Base-by-base conservation (phyloP, 2,113 vertebrate species). In the Dermatemys mawii region DNA sequence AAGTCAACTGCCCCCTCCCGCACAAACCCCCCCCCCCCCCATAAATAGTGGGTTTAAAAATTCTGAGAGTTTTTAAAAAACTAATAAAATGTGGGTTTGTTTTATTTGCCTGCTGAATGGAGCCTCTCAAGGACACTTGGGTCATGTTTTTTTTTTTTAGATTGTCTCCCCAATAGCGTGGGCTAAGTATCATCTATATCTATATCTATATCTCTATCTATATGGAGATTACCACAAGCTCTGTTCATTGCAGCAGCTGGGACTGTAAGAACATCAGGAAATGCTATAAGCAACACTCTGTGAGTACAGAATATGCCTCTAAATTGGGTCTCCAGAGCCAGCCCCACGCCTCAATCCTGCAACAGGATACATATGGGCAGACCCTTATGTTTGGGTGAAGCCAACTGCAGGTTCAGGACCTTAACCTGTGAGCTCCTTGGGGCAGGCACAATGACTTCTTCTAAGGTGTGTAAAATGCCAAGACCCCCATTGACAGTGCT, bases 241-340 rank as follows among this genome's bases (percentile, higher is more conserved):
- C 38, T 38, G n/a, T 41, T 41, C n/a, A 24, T 22, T 73, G n/a
- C 22, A 73, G 19, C 67, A 41, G 38, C 67, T 73, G 19, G 67
- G 19, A 73, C 67, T 41, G 19, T 38, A 38, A 73, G 22, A 10
- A 22, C 41, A 54, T 83, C n/a, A 11, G 32, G 32, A 24, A n/a
- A 2, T 6, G 49, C 53, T 41, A 11, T 19, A 73, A 22, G 55
- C 79, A 7, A 26, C 84, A n/a, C 29, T 22, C 46, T 2, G 0
- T 35, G 26, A 51, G 41, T 38, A 41, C 90, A 55, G 41, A 60
- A 48, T 91, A 84, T 51, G 35, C 55, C 86, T 55, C 22, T 38
- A 53, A 83, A 46, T 29, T 6, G 4, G 0, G 0, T 1, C 19
- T 50, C 44, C 78, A 73, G 1, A 44, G 6, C 5, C 38, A 41